Evolutionary conservation across 2,888 invertebrate species (phyloP).

Genomic region (Exocentrus adspersus): DNA sequence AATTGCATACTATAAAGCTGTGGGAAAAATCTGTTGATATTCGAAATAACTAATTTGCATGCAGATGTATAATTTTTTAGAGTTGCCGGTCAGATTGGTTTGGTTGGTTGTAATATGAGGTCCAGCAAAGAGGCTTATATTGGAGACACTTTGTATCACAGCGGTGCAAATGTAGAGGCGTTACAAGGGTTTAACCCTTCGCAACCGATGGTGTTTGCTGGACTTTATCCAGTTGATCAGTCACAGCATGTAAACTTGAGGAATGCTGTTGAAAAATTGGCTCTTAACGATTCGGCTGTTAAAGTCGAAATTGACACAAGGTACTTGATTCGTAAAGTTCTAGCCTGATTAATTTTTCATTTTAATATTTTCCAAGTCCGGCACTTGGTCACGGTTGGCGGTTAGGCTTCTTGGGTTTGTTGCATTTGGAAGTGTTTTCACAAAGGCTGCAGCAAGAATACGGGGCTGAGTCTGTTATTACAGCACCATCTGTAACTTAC

Average conservation of each 20-base stretch:
- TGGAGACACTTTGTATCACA: conserved; percentile 79
- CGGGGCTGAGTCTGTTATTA: conserved; percentile 82
- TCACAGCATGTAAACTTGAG: conserved; percentile 80
- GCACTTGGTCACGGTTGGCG: conserved; percentile 92
- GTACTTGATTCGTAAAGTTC: conserved; percentile 71
- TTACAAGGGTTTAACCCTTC: conserved; percentile 74
- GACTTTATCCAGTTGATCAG: conserved; percentile 91
- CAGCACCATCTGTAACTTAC: conserved; percentile 88
- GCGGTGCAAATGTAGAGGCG: conserved; percentile 67
- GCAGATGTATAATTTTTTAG: conserved; percentile 54
- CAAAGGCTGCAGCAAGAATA: conserved; percentile 88
- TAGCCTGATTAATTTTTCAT: background rate
- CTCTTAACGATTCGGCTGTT: conserved; percentile 95
- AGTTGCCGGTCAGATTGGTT: conserved; percentile 93
- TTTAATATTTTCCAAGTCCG: conserved; percentile 67
- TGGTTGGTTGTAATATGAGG: conserved; percentile 84
- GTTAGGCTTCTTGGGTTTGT: conserved; percentile 84
- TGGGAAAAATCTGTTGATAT: too few species aligned
- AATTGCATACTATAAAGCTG: background rate
- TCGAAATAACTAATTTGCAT: too few species aligned
- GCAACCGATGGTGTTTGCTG: conserved; percentile 87
- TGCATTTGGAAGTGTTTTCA: conserved; percentile 90
- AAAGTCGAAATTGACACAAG: conserved; percentile 83
- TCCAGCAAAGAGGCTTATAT: conserved; percentile 77
- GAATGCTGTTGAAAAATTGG: conserved; percentile 88